Base-by-base conservation (phyloP, 1,140 invertebrate genomes). In the Calephelis virginiensis region DNA sequence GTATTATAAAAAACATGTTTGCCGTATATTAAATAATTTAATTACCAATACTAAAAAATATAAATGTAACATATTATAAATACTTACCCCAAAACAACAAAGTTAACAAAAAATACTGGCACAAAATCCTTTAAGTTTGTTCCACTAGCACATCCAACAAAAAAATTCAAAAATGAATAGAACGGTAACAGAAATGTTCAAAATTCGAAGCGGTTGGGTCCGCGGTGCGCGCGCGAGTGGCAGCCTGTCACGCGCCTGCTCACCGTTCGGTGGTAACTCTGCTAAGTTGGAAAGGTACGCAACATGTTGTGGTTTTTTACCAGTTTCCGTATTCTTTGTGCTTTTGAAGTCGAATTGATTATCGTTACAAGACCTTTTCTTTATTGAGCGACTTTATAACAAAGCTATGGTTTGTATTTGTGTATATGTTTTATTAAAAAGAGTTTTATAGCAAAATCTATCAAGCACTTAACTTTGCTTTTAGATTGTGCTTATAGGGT, bases 181-280 rank as follows among this genome's bases (percentile, higher is more conserved):
- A 80, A 81, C 81, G 75, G 78, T 82, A 73, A 78, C 70, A 70
- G 73, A 70, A 76, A 73, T 76, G 78, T 73, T 81, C 75, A 72
- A 75, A 79, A 73, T 82, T 80, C 72, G 79, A 82, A 85, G 83
- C 85, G 81, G 80, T 76, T 73, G 67, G 64, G 78, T 78, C 81
- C 78, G 83, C 83, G 78, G 86, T 80, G 79, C 83, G 85, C 86
- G 84, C 86, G 77, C 86, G 85, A 89, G 76, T 89, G 86, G 80
- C 83, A 82, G 66, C 79, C 74, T 75, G 78, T 83, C 79, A 78
- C 80, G 78, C 71, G 75, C 71, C 75, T 69, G 70, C 73, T n/a
- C 76, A 73, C 66, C 66, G 74, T 77, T 72, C 77, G 56, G 17
- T 28, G 82, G 74, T 77, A 80, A 86, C 70, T 78, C 79, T 72